A percentile compares a stretch with the other conserved stretches of the same genome.
Conservation (phyloP, 2,113 vertebrate genomes). For the Esox niger region DNA sequence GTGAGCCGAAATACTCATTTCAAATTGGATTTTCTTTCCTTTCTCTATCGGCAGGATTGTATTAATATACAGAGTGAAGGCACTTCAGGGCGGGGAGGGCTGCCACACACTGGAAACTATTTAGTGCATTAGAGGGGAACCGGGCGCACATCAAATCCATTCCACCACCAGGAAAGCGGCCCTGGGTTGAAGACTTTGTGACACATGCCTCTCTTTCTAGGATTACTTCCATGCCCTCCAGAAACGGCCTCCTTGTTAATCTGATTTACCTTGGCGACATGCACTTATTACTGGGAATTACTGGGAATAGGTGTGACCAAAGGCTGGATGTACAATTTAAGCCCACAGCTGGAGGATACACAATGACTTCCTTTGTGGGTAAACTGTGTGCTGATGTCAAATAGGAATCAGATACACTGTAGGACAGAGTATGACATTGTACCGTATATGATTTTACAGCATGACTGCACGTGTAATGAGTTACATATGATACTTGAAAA, state of each 20-base stretch:
- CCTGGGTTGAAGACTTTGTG: slow-evolving; percentile 36
- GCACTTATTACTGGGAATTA: slow-evolving; percentile 51
- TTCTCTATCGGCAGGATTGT: slow-evolving; percentile 47
- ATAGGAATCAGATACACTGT: not conserved
- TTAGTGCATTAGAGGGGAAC: slow-evolving; percentile 42
- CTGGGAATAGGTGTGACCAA: slow-evolving; percentile 46
- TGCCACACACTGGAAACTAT: slow-evolving; percentile 20
- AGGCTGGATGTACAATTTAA: slow-evolving; percentile 10
- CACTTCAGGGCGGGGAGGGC: slow-evolving; percentile 29
- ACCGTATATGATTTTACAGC: slow-evolving; percentile 24
- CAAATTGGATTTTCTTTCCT: slow-evolving; percentile 56
- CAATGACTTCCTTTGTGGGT: not conserved
- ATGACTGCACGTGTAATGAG: slow-evolving; percentile 29
- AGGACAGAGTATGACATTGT: not conserved
- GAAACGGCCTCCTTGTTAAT: slow-evolving; percentile 38
- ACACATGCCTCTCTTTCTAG: slow-evolving; percentile 46
- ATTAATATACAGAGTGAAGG: slow-evolving; percentile 49
- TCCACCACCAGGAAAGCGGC: slow-evolving; percentile 37
- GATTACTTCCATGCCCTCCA: slow-evolving; percentile 45
- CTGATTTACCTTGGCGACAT: slow-evolving; percentile 47
- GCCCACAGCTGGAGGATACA: slow-evolving; percentile 14
- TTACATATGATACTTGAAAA: slow-evolving; percentile 31
- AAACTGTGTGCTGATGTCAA: slow-evolving; percentile 7
- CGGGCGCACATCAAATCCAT: slow-evolving; percentile 57
- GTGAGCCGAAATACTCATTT: slow-evolving; percentile 55